Conservation (phyloP, 2,113 vertebrate genomes). For the Brachyistius frenatus region DNA sequence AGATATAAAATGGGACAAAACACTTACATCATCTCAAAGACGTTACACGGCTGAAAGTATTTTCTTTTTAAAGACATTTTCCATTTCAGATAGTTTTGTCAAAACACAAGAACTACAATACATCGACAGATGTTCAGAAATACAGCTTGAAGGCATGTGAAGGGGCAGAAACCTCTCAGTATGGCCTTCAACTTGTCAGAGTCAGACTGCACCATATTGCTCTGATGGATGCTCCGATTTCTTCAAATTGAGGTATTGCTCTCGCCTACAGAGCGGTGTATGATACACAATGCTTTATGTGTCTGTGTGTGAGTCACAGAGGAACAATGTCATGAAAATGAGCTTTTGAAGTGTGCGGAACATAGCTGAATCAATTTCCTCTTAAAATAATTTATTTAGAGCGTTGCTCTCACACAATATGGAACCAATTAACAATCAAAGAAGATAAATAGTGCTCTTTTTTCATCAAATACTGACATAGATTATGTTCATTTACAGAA, state of each 20-base stretch:
- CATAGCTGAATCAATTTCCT: constrained; percentile 36
- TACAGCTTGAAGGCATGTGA: constrained; percentile 2
- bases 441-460: constrained; percentile 16
- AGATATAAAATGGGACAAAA: background rate
- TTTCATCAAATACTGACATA: background rate
- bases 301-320: constrained; percentile 8
- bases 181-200: constrained; percentile 52
- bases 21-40: background rate
- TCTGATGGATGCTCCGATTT: constrained; percentile 36
- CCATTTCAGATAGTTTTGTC: background rate
- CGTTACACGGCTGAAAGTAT: background rate
- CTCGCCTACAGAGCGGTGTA: background rate
- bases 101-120: constrained; percentile 1
- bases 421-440: constrained; percentile 28
- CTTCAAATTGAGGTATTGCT: constrained; percentile 22
- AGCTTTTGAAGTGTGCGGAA: constrained; percentile 38
- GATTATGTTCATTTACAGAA: background rate
- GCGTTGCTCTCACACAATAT: background rate
- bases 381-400: constrained; percentile 44
- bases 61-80: background rate
- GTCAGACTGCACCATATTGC: background rate
- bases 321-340: constrained; percentile 13
- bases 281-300: constrained; percentile 29
- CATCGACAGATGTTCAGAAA: constrained; percentile 39
- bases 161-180: constrained; percentile 22